Percentiles rank a stretch among this genome's conserved stretches.
Conservation (phyloP, 2,113 vertebrate species). For the Equus przewalskii region DNA sequence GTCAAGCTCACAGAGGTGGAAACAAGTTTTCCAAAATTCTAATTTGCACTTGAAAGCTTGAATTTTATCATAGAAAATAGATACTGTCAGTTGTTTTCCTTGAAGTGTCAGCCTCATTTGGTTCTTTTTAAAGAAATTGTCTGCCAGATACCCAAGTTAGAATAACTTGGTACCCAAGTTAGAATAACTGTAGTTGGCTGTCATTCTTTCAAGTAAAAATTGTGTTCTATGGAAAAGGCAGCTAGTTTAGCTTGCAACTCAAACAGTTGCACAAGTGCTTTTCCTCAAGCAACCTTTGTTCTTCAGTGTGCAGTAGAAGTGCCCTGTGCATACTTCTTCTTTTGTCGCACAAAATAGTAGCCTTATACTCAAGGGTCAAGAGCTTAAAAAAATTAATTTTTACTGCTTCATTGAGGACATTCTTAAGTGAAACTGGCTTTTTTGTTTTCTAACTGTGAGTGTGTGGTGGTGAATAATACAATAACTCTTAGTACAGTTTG, state of each 20-base stretch:
- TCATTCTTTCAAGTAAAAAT: slow-evolving; percentile 60
- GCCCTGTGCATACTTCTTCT: neutral
- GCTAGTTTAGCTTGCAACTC: slow-evolving; percentile 67
- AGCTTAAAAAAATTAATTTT: slow-evolving; percentile 16
- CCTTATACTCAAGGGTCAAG: neutral
- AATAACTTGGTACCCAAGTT: neutral
- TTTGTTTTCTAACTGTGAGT: neutral
- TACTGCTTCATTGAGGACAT: neutral
- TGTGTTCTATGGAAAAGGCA: neutral
- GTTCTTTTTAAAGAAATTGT: slow-evolving; percentile 39
- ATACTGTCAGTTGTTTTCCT: neutral
- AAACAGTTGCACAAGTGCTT: neutral
- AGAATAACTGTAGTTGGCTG: neutral
- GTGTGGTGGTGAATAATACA: neutral
- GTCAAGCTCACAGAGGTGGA: neutral
- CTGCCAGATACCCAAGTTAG: neutral
- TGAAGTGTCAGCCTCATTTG: neutral
- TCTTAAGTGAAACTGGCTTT: neutral
- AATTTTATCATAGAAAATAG: neutral
- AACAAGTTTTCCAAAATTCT: slow-evolving; percentile 60
- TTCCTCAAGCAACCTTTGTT: neutral
- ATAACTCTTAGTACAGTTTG: neutral
- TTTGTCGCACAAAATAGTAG: slow-evolving; percentile 20
- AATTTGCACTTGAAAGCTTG: neutral
- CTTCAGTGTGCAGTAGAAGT: neutral